Conservation (phyloP, 35 echinoderm and acorn worm species). For the Heliocidaris tuberculata region DNA sequence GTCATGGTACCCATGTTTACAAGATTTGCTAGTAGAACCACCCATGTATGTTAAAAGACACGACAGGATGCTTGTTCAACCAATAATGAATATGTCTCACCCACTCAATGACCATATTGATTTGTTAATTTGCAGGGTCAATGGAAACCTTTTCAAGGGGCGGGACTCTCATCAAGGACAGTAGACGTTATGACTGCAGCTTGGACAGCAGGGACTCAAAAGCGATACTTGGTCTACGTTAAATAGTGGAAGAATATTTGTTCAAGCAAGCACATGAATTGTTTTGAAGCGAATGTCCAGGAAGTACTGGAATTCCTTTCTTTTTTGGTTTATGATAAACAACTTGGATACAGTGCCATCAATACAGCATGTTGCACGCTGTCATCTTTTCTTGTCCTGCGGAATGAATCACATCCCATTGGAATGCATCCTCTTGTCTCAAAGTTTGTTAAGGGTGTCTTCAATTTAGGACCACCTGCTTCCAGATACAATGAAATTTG, state of each 20-base stretch:
- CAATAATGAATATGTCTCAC: background rate
- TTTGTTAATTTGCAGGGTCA: constrained; percentile 48
- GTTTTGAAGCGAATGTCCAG: constrained; percentile 17
- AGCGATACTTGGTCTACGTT: constrained; percentile 55
- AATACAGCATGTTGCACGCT: constrained; percentile 54
- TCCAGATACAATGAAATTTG: constrained; percentile 59
- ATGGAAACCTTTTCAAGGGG: constrained; percentile 26
- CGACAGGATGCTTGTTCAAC: background rate
- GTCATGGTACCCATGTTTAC: constrained; percentile 21
- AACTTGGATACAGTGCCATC: constrained; percentile 61
- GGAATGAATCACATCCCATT: constrained; percentile 2
- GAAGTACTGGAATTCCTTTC: constrained; percentile 56
- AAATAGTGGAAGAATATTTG: constrained; percentile 50
- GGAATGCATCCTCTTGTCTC: constrained; percentile 55
- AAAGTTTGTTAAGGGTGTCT: constrained; percentile 62
- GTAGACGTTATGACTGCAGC: constrained; percentile 11
- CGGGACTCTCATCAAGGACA: constrained; percentile 29
- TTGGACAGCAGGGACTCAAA: constrained; percentile 48
- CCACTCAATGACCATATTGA: constrained; percentile 18
- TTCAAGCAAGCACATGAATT: constrained; percentile 16
- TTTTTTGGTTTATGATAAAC: constrained; percentile 37
- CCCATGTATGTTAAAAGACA: constrained; percentile 28
- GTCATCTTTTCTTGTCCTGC: constrained; percentile 27
- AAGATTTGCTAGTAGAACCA: constrained; percentile 32
- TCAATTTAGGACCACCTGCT: constrained; percentile 45